phyloP scores from a whole-genome alignment of 2,113 vertebrate species.

The Nansenia antarctica region DNA sequence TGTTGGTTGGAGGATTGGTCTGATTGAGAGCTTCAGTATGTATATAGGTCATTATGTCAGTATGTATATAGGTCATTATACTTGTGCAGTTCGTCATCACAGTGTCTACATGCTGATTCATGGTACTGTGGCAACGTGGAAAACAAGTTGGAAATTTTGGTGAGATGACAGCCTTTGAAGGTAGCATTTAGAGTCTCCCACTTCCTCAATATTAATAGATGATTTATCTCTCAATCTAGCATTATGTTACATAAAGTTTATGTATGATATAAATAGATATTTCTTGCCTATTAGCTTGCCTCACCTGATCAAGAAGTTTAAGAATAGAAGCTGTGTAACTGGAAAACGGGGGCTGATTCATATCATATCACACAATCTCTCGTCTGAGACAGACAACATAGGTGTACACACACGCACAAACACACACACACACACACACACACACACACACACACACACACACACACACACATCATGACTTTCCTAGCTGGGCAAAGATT shows the following conservation, averaged over 20 bases:
- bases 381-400: not conserved
- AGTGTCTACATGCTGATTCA: not conserved
- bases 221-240: not conserved
- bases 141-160: not conserved
- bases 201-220: not conserved
- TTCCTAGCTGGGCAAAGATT: not conserved
- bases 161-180: not conserved
- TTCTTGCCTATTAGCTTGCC: too few relatives aligned
- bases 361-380: constrained; percentile 61
- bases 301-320: too few relatives aligned
- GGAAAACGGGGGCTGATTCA: constrained; percentile 4
- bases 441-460: not conserved
- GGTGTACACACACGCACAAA: not conserved
- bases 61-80: too few relatives aligned
- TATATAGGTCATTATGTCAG: too few relatives aligned
- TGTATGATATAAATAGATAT: not conserved
- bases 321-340: not conserved
- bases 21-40: too few relatives aligned
- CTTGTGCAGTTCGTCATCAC: too few relatives aligned
- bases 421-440: not conserved
- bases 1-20: too few relatives aligned
- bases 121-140: not conserved
- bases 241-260: too few relatives aligned
- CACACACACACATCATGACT: not conserved
- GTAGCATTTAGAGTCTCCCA: not conserved